Base-by-base conservation (phyloP, 2,113 vertebrate genomes). In the Cololabis saira region DNA sequence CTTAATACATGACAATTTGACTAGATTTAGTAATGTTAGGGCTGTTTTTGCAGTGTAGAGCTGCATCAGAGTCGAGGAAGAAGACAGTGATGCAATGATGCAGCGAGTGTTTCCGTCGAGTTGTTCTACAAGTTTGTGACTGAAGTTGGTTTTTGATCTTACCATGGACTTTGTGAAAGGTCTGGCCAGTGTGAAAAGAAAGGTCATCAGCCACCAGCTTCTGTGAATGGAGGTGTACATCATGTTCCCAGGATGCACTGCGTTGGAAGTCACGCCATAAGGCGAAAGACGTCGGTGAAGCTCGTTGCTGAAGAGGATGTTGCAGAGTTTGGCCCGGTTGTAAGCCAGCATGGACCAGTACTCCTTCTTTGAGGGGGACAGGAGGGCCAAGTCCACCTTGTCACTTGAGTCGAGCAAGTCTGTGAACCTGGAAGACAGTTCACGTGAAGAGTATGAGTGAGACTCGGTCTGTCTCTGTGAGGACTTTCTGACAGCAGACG, bases 131-230 rank as follows among this genome's bases (percentile, higher is more conserved):
- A n/a, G 18, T 60, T 33, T 64, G 14, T 16, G 58, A 60, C 9
- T 30, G 1, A 17, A 53, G 14, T 12, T 12, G 27, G 6, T 57
- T 16, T 45, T 1, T 6, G 70, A 49, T 41, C 97, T 94, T 94
- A 99, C 98, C 97, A 98, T 93, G 53, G 96, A 98, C 84, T 99
- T 99, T 85, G 96, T 98, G 90, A 99, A 99, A 12, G 97, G 98
- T 9, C 97, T 92, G 61, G 86, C 96, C 91, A 99, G 85, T 47
- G 90, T 93, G 86, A 98, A 99, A 42, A 99, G 93, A 61, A 99
- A 84, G 4, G 94, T 96, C 86, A 98, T 98, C 71, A 96, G 65
- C 97, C 97, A 98, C 95, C 96, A 99, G 94, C 76, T 93, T 47
- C 90, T 93, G 78, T 98, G 97, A 22, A 99, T 21, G 66, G 94